Evolutionary conservation across 1,140 invertebrate genomes (phyloP), one percentile per base, ranked within the genome.

Genomic region (Microplitis demolitor): DNA sequence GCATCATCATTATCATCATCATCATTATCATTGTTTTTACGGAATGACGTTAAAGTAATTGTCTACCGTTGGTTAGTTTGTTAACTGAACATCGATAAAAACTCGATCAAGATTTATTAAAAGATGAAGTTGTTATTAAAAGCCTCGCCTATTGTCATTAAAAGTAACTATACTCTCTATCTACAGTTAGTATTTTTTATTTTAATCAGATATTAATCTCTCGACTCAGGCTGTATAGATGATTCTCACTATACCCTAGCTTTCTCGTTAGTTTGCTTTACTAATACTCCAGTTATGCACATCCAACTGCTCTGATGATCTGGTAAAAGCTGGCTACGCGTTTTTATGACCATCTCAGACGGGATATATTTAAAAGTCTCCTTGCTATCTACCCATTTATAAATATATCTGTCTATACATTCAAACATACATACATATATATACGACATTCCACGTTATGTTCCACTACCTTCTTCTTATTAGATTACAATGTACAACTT

Each of bases 401-500:
- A 39, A 45, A 45, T 45, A 45, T 45, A 45, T 9, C 6, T 58
- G 5, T 54, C 16, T 54, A 14, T 14, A 58, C 24, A 58, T 9
- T n/a, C n/a, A n/a, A 54, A 5, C n/a, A 16, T 4, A 54, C 13
- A 13, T 54, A 16, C 24, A 16, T 16, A 24, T n/a, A 24, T 54
- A 54, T 14, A n/a, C 16, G 16, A 58, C 24, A 31, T 58, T 58
- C 16, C 39, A 45, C 39, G 39, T 45, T 58, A 58, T 58, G 24
- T 54, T 54, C 53, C 53, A 54, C 56, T 24, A 58, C 24, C 56
- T 24, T 24, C 24, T 58, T 24, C 56, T 58, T 24, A 58, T 58
- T 58, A 58, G 56, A 58, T 58, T 58, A 58, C 56, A 58, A 58
- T 58, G 16, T 58, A 58, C 56, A 24, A 58, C 56, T 58, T 58